phyloP scores from a whole-genome alignment of 2,888 invertebrate genomes.

The Falcaria lacertinaria region DNA sequence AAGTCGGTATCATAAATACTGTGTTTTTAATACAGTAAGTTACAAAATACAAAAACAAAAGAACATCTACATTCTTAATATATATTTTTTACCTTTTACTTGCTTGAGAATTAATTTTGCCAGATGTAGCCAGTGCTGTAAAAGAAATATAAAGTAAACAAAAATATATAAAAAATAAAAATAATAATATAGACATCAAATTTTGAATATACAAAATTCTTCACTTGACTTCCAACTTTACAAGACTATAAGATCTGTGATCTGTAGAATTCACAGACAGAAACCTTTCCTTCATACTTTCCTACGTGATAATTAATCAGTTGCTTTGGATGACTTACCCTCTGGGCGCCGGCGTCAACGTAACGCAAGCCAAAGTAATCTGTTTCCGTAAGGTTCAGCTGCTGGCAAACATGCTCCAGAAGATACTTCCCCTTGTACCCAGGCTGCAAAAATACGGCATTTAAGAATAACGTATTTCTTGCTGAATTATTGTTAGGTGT shows the following conservation, averaged over 20 bases:
- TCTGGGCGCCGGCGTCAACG: conserved; percentile 92
- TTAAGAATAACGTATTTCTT: not conserved
- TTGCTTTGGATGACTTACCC: conserved; percentile 81
- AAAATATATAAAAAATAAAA: no score
- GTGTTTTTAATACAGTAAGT: no score
- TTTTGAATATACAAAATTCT: no score
- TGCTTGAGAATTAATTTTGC: conserved; percentile 94
- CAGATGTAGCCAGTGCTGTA: conserved; percentile 96
- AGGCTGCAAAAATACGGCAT: conserved; percentile 79
- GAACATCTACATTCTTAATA: not conserved
- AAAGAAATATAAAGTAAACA: conserved; percentile 29
- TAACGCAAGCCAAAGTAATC: conserved; percentile 97
- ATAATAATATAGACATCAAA: no score
- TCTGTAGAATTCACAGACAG: not conserved
- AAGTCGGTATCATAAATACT: no score
- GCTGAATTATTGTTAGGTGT: no score
- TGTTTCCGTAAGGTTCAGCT: conserved; percentile 93
- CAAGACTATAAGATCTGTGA: no score
- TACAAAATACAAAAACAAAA: conserved; percentile 3
- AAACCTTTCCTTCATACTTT: not conserved
- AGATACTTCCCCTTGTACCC: conserved; percentile 94
- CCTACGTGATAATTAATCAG: not conserved
- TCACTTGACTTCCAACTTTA: no score
- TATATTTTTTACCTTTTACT: conserved; percentile 86
- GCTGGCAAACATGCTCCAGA: conserved; percentile 93